Percentiles rank a stretch among this genome's conserved stretches.
phyloP scores from a whole-genome alignment of 2,113 vertebrate genomes.

The Danio rerio region GRCz12tu NC_133188.1:13354001-13354500 shows the following conservation, averaged over 20 bases:
- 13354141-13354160: constrained; percentile 97
- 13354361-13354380: too few relatives aligned
- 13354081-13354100: background rate
- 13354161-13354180: constrained; percentile 95
- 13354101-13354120: background rate
- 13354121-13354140: constrained; percentile 82
- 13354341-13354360: background rate
- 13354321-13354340: constrained; percentile 84
- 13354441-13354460: too few relatives aligned
- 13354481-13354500: too few relatives aligned
- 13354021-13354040: constrained; percentile 97
- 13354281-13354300: constrained; percentile 71
- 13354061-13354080: background rate
- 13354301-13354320: constrained; percentile 79
- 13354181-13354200: constrained; percentile 98
- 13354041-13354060: constrained; percentile 95
- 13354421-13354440: too few relatives aligned
- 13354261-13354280: constrained; percentile 74
- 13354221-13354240: constrained; percentile 94
- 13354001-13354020: constrained; percentile 95
- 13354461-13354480: too few relatives aligned
- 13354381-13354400: too few relatives aligned
- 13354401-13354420: too few relatives aligned
- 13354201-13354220: constrained; percentile 96
- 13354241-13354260: constrained; percentile 78